Percentiles rank a stretch among this genome's conserved stretches.
phyloP scores from a whole-genome alignment of 2,888 invertebrate species.

The Lampropteryx suffumata region DNA sequence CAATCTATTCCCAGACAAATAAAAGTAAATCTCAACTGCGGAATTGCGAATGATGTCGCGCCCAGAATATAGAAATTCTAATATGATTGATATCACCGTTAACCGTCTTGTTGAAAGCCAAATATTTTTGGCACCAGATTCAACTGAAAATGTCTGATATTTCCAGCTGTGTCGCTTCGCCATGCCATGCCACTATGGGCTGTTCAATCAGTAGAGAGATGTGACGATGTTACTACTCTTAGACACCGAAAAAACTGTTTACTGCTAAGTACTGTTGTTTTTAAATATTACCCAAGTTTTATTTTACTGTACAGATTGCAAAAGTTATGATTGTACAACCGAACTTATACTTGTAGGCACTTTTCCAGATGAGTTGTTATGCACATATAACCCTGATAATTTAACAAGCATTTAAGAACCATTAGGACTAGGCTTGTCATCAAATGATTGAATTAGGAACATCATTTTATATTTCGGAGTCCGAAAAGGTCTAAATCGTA shows the following conservation, averaged over 20 bases:
- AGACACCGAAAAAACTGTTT: no score
- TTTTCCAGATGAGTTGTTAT: no score
- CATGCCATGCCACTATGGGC: conserved; percentile 9
- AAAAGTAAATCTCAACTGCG: conserved; percentile 20
- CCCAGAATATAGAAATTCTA: conserved; percentile 18
- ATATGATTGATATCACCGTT: conserved; percentile 24
- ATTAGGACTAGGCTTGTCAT: no score
- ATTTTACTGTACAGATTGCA: no score
- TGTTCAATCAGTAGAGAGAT: conserved; percentile 3
- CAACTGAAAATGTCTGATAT: conserved; percentile 28
- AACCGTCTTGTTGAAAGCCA: conserved; percentile 27
- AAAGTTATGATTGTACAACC: no score
- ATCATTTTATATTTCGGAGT: background rate
- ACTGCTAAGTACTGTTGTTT: no score
- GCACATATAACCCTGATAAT: no score
- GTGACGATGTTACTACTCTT: background rate
- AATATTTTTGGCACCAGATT: conserved; percentile 31
- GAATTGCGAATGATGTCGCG: conserved; percentile 12
- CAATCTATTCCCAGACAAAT: conserved; percentile 8
- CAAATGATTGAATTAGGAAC: no score
- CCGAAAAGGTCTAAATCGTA: background rate
- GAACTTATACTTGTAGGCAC: no score
- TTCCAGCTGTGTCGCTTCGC: conserved; percentile 23
- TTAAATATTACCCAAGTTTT: no score
- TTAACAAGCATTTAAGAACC: no score